Conservation (phyloP, 2,113 vertebrate species). For the Aspiorhynchus laticeps region DNA sequence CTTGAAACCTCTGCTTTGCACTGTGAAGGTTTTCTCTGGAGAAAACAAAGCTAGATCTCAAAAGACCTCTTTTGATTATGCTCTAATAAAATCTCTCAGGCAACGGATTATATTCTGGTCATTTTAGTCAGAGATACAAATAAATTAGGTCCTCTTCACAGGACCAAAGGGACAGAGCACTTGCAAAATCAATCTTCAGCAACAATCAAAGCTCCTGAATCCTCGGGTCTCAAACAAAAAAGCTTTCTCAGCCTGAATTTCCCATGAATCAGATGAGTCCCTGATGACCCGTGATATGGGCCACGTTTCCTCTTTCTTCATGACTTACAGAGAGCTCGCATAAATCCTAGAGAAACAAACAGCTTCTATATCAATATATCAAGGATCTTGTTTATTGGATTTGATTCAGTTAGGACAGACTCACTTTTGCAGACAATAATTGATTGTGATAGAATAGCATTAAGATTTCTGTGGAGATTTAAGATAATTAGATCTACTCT, state of each 20-base stretch:
- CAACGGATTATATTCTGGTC: neutral
- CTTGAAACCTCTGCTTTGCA: neutral
- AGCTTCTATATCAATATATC: neutral
- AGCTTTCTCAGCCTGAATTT: slow-evolving; percentile 3
- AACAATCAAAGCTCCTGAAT: slow-evolving; percentile 9
- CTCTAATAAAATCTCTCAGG: slow-evolving; percentile 4
- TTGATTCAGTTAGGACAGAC: slow-evolving; percentile 11
- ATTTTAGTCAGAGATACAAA: neutral
- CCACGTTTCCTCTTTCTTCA: neutral
- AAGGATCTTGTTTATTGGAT: neutral
- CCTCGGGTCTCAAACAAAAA: neutral
- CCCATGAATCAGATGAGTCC: slow-evolving; percentile 37
- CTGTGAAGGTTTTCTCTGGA: neutral
- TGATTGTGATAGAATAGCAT: neutral
- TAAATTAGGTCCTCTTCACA: slow-evolving; percentile 10
- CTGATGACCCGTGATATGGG: slow-evolving; percentile 17
- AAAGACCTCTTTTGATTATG: neutral
- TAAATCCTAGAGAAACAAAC: slow-evolving; percentile 13
- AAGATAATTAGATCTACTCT: neutral
- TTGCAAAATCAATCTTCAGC: neutral
- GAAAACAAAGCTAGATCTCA: neutral
- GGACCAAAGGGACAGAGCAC: slow-evolving; percentile 8
- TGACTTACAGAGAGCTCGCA: neutral
- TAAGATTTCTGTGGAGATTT: neutral
- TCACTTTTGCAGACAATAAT: neutral